Base-by-base conservation (phyloP, 2,888 invertebrate species). In the Meiosimyza platycephala region DNA sequence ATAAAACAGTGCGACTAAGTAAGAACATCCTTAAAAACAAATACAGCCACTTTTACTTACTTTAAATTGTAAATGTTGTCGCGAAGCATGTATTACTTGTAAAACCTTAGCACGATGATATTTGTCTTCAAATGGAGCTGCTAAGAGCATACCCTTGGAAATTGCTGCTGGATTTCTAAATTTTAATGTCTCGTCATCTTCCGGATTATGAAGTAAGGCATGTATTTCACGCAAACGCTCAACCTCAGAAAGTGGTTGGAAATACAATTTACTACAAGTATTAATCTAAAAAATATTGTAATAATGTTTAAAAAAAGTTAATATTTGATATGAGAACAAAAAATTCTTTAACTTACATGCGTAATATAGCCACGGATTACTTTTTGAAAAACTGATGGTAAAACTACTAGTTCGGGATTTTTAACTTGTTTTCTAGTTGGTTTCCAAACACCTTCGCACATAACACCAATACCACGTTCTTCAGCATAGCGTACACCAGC, bases 51-150 rank as follows among this genome's bases (percentile, higher is more conserved):
- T 28, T 51, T 66, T 16, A 55, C 59, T 62, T 72, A 82, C 83
- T 73, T 79, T 72, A 70, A 86, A 85, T 70, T 80, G 77, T 12
- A 83, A 79, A 63, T 76, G 75, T 0, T 77, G 69, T 63, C 79
- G 73, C 3, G 78, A 73, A 11, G 77, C 79, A 1, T 79, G 79
- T 60, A 82, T 68, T 80, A 89, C 81, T 81, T 82, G 76, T 80
- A 84, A 72, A 64, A 93, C 88, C 71, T 88, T 88, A 7, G 91
- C 93, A 11, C 94, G 88, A 81, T 90, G 90, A 78, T 89, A 90
- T 11, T 80, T 66, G 3, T 71, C 74, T 1, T 85, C 84, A 78
- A 88, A 90, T 0, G 90, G 91, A 1, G 92, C 92, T 0, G 91
- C 90, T 67, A 91, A 88, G 48, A 91, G 70, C 64, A 89, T 86